Evolutionary conservation across 2,888 invertebrate species (phyloP).

Genomic region (Vandiemenella viatica): DNA sequence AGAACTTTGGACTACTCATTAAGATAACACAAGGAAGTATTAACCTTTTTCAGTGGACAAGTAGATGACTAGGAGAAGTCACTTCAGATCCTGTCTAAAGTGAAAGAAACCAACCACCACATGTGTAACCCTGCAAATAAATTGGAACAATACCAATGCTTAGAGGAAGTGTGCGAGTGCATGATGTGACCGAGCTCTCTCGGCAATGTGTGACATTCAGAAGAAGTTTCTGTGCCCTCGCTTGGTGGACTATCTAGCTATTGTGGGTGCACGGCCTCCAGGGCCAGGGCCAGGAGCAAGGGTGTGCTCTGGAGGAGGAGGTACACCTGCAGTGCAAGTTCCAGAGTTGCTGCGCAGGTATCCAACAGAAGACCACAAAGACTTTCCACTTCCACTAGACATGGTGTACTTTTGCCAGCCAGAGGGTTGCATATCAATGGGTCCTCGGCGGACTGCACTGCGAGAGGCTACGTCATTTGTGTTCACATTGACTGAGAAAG

Average conservation of each 20-base stretch:
- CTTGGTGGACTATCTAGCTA: conserved; percentile 89
- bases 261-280: conserved; percentile 79
- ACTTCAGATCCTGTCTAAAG: no score
- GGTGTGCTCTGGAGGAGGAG: conserved; percentile 40
- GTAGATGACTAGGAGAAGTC: no score
- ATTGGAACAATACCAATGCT: no score
- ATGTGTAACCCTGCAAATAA: no score
- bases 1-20: no score
- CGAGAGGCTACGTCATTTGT: conserved; percentile 93
- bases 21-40: no score
- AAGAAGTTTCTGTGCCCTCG: conserved; percentile 72
- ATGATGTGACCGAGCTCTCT: not conserved
- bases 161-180: no score
- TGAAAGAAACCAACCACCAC: no score
- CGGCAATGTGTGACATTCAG: conserved; percentile 40
- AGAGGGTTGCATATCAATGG: conserved; percentile 89
- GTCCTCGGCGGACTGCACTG: conserved; percentile 66
- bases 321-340: conserved; percentile 41
- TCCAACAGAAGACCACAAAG: conserved; percentile 88
- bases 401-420: conserved; percentile 99
- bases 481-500: conserved; percentile 96
- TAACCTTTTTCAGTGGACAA: no score
- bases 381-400: conserved; percentile 92
- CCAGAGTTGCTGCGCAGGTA: conserved; percentile 92
- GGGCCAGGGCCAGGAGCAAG: conserved; percentile 43